Evolutionary conservation across 2,888 invertebrate genomes (phyloP).

Genomic region (Chironomus tentans): DNA sequence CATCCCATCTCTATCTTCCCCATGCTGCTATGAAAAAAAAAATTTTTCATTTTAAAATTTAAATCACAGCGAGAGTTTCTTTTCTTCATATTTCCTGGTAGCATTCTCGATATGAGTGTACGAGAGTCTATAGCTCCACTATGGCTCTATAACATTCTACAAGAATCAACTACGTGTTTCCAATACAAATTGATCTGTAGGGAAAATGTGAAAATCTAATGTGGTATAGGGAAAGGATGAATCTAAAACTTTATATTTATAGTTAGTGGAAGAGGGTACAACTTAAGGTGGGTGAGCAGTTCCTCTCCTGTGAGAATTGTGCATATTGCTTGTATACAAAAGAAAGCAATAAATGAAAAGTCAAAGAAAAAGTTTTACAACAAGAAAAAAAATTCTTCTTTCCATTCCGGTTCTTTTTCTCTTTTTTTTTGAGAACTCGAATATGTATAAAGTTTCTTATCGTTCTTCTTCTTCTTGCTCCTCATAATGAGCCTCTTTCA

Average conservation of each 20-base stretch:
- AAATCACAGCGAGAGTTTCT: background rate
- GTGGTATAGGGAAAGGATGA: background rate
- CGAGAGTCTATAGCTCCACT: background rate
- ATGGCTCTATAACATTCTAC: background rate
- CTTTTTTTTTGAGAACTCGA: too few relatives aligned
- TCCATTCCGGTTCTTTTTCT: too few relatives aligned
- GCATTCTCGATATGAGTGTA: background rate
- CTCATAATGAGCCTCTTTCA: too few relatives aligned
- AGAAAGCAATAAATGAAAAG: background rate
- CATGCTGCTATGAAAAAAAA: background rate
- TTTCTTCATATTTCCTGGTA: background rate
- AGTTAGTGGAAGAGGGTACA: background rate
- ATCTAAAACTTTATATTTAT: background rate
- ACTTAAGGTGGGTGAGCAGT: background rate
- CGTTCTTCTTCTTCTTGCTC: too few relatives aligned
- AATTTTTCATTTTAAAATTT: background rate
- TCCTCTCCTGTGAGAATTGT: too few relatives aligned
- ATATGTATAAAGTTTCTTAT: too few relatives aligned
- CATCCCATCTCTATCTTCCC: background rate
- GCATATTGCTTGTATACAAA: too few relatives aligned
- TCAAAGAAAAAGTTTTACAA: background rate
- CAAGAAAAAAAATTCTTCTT: background rate
- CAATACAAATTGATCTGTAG: background rate
- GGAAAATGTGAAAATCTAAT: background rate
- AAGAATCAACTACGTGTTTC: background rate